Evolutionary conservation across 2,797 vertebrate species (phyloP).

Genomic region (Takifugu rubripes): DNA sequence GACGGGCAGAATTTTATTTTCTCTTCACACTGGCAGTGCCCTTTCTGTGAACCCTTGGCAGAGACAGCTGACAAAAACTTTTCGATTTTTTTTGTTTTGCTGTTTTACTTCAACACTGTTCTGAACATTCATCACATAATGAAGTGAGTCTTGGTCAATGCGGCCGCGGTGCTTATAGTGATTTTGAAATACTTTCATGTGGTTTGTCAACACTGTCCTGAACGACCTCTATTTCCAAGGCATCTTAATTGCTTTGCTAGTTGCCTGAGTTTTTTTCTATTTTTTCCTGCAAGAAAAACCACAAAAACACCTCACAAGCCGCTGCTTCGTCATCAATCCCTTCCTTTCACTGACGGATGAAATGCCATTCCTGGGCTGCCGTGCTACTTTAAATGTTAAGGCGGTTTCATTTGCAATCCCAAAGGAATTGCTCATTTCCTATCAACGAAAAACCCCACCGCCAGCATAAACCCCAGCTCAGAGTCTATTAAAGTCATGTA

Average conservation of each 20-base stretch:
- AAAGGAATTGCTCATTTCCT: slow-evolving; percentile 47
- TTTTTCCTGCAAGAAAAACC: background rate
- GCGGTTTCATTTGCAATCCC: slow-evolving; percentile 49
- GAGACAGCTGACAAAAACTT: slow-evolving; percentile 30
- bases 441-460: slow-evolving; percentile 38
- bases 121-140: slow-evolving; percentile 13
- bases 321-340: slow-evolving; percentile 22
- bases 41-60: slow-evolving; percentile 52
- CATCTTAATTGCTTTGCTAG: background rate
- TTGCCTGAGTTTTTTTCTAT: slow-evolving; percentile 3
- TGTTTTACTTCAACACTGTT: slow-evolving; percentile 8
- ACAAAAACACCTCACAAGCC: slow-evolving; percentile 5
- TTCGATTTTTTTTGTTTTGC: slow-evolving; percentile 16
- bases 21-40: slow-evolving; percentile 43
- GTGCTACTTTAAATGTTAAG: slow-evolving; percentile 37
- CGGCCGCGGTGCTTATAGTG: background rate
- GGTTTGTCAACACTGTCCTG: slow-evolving; percentile 12
- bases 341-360: slow-evolving; percentile 22
- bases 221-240: slow-evolving; percentile 18
- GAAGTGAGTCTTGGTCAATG: background rate
- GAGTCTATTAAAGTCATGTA: slow-evolving; percentile 70
- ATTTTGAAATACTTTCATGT: slow-evolving; percentile 2
- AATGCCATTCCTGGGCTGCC: slow-evolving; percentile 15
- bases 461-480: slow-evolving; percentile 45
- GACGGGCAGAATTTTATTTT: slow-evolving; percentile 33